A percentile compares a stretch with the other conserved stretches of the same genome.
These are phyloP conservation scores for Clarias laeviceps DNA, from an alignment of 2,797 vertebrate genomes.

Conservation along the genomic window DNA sequence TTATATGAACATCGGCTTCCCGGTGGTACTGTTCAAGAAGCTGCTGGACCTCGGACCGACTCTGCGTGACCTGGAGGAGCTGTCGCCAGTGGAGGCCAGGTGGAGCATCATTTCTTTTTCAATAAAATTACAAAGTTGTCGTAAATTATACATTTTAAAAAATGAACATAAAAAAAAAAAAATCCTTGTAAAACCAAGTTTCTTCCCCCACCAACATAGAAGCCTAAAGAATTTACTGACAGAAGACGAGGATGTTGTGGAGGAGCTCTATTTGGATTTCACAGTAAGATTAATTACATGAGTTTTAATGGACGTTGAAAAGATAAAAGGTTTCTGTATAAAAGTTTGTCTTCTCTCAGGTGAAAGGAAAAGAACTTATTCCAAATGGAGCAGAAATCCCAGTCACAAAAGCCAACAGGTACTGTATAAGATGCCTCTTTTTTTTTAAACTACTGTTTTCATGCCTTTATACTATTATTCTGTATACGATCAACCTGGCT, in stretches of 20 bases:
- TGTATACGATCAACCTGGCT: not conserved
- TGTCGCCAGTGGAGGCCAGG: constrained; percentile 62
- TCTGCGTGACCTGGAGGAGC: constrained; percentile 71
- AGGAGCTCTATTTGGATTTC: constrained; percentile 64
- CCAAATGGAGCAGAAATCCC: constrained; percentile 66
- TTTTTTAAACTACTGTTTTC: not conserved
- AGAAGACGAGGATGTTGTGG: constrained; percentile 61
- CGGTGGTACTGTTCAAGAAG: constrained; percentile 70
- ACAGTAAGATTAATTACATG: constrained; percentile 62
- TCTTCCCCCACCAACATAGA: constrained; percentile 52
- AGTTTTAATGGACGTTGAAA: not conserved
- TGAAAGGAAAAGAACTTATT: constrained; percentile 64
- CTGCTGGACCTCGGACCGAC: constrained; percentile 57
- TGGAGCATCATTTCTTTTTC: constrained; percentile 17
- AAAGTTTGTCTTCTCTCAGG: constrained; percentile 38
- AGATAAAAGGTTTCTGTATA: not conserved
- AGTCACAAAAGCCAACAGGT: constrained; percentile 74
- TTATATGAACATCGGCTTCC: constrained; percentile 59
- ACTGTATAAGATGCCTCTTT: not conserved
- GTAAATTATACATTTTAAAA: not conserved
- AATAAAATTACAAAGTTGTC: not conserved
- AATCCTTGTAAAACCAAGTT: not conserved
- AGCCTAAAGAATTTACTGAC: constrained; percentile 60
- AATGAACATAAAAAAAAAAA: too few relatives aligned
- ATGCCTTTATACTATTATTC: not conserved